A percentile compares a stretch with the other conserved stretches of the same genome.
Evolutionary conservation across 2,888 invertebrate species (phyloP).

Genomic region (Lycia hirtaria): DNA sequence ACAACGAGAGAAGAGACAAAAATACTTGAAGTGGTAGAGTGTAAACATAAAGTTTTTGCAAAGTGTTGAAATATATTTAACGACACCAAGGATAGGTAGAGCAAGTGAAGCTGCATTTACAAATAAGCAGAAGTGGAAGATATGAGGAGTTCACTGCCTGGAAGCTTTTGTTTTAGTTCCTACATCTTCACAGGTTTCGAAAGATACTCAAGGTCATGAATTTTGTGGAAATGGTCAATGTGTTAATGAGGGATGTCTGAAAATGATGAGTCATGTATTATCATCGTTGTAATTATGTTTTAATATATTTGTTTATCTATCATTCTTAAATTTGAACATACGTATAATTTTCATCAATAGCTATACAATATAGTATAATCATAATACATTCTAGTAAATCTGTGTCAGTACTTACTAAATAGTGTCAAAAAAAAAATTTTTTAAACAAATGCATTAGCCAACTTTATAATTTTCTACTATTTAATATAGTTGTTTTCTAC

Average conservation of each 20-base stretch:
- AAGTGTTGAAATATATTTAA: conserved; percentile 21
- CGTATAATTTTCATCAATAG: conserved; percentile 27
- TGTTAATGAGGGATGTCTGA: conserved; percentile 55
- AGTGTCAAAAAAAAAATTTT: conserved; percentile 48
- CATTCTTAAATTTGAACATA: conserved; percentile 21
- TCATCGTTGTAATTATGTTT: conserved; percentile 16
- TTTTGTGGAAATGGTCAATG: conserved; percentile 48
- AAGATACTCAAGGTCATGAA: conserved; percentile 26
- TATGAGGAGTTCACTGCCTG: conserved; percentile 64
- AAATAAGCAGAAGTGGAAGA: conserved; percentile 68
- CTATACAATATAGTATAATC: conserved; percentile 28
- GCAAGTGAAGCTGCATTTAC: conserved; percentile 68
- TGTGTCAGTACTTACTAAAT: conserved; percentile 40
- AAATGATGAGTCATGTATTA: conserved; percentile 47
- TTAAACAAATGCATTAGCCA: conserved; percentile 66
- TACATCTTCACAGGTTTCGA: conserved; percentile 32
- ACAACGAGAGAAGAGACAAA: conserved; percentile 47
- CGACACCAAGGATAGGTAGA: conserved; percentile 46
- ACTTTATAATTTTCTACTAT: conserved; percentile 64
- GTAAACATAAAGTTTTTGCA: conserved; percentile 33
- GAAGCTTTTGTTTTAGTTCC: conserved; percentile 53
- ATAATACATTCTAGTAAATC: conserved; percentile 38
- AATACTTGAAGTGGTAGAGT: conserved; percentile 48
- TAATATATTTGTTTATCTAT: conserved; percentile 18
- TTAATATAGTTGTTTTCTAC: conserved; percentile 65